These are phyloP conservation scores for Leptinotarsa haldemani DNA, from an alignment of 2,888 invertebrate genomes.

Conservation along the genomic window DNA sequence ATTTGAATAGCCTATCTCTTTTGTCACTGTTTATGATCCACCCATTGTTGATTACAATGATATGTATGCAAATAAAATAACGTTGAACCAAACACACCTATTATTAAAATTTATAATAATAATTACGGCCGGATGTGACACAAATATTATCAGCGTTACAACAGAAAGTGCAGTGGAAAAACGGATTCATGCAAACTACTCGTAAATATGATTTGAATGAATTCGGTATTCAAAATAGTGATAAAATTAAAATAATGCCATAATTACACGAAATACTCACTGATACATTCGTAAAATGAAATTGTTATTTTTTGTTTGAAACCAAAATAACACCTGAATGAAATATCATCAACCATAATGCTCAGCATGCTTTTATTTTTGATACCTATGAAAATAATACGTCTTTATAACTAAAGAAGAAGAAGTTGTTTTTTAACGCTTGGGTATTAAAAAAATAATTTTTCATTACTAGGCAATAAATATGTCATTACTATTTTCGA, in stretches of 20 bases:
- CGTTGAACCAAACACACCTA: constrained; percentile 50
- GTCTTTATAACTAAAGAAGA: too few species aligned
- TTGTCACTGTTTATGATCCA: constrained; percentile 40
- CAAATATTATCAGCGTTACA: constrained; percentile 45
- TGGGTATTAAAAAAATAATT: too few species aligned
- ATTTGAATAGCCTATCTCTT: constrained; percentile 39
- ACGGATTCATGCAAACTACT: constrained; percentile 11
- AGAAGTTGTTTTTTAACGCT: too few species aligned
- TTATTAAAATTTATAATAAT: constrained; percentile 46
- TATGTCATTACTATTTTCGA: too few species aligned
- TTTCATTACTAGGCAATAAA: too few species aligned
- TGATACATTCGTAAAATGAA: constrained; percentile 1
- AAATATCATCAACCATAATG: too few species aligned
- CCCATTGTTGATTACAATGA: constrained; percentile 42
- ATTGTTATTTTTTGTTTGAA: neutral
- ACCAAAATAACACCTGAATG: too few species aligned
- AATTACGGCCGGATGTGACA: constrained; percentile 47
- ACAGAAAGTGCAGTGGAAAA: constrained; percentile 30
- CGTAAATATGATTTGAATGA: constrained; percentile 11
- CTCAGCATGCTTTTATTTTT: too few species aligned
- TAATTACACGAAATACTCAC: neutral
- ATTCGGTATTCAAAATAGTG: constrained; percentile 19
- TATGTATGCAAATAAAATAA: constrained; percentile 45
- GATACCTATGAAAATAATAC: too few species aligned
- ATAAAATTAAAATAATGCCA: constrained; percentile 19